Evolutionary conservation across 2,113 vertebrate species (phyloP).

Genomic region (Rattus rattus): DNA sequence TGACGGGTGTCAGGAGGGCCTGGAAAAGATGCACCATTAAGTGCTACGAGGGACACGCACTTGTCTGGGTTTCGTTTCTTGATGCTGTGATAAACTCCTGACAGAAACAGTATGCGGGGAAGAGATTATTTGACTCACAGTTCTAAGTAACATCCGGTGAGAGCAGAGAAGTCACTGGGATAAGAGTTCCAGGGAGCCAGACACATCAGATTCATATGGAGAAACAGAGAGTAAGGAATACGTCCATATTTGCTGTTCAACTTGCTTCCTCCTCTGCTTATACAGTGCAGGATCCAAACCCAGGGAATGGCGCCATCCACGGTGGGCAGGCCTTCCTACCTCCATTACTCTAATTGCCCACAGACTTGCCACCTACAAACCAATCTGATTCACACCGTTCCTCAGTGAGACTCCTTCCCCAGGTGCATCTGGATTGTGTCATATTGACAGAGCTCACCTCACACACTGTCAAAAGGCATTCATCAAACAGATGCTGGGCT

Average conservation of each 20-base stretch:
- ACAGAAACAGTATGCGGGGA: too few relatives aligned
- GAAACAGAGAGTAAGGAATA: too few relatives aligned
- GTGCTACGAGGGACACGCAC: not conserved
- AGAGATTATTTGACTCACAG: not conserved
- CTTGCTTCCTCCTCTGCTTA: not conserved
- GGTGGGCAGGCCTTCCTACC: not conserved
- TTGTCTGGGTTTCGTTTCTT: not conserved
- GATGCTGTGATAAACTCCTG: not conserved
- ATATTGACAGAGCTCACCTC: not conserved
- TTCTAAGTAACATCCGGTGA: not conserved
- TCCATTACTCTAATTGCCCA: not conserved
- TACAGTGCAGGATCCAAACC: not conserved
- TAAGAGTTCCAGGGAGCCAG: not conserved
- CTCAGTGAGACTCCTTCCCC: not conserved
- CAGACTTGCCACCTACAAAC: not conserved
- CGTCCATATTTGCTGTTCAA: fast-evolving
- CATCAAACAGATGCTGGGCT: not conserved
- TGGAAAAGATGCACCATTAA: not conserved
- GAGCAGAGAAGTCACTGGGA: not conserved
- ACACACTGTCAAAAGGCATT: not conserved
- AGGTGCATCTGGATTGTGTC: not conserved
- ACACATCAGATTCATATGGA: not conserved
- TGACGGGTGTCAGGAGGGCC: fast-evolving
- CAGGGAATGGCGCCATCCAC: not conserved
- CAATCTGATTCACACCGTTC: not conserved